Base-by-base conservation (phyloP, 2,797 vertebrate species). In the Mus caroli region DNA sequence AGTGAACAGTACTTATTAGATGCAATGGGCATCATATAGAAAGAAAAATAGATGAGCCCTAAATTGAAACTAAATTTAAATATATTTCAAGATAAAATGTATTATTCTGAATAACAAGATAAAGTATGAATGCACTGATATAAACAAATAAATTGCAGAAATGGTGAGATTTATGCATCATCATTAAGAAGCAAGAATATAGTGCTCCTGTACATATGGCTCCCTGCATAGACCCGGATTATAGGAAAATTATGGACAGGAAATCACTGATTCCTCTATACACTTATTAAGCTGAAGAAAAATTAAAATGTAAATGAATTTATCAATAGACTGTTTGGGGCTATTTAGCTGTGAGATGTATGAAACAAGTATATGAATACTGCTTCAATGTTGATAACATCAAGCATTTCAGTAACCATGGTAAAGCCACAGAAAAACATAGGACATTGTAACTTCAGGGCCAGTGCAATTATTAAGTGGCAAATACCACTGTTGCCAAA, bases 21-120 rank as follows among this genome's bases (percentile, higher is more conserved):
- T 91, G 19, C 5, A 83, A 69, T 17, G 15, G 22, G 10, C 14
- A 88, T 58, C 28, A 31, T 62, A 71, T 58, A 58, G 56, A 93
- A 52, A 86, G 84, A 86, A 90, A 77, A 50, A 71, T 20, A 67
- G 15, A 1, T 20, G 80, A 86, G 69, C 71, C 3, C 13, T 80
- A 13, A 89, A 67, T 91, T 84, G 2, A 84, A 69, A 82, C 1
- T 80, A 91, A 91, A 69, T 64, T 56, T 43, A 40, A 94, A 37
- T 37, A 52, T 78, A 52, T 58, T 87, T 52, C 6, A 85, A 82
- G 7, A 67, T 58, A 92, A 89, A 24, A 37, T 69, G 7, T 37
- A 79, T 46, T 52, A 46, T 71, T 92, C 91, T 91, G 78, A 91
- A 22, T 92, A 60, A 77, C 43, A 75, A 77, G 9, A 20, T 26